Evolutionary conservation across 2,888 invertebrate genomes (phyloP).

Genomic region (Operophtera brumata): DNA sequence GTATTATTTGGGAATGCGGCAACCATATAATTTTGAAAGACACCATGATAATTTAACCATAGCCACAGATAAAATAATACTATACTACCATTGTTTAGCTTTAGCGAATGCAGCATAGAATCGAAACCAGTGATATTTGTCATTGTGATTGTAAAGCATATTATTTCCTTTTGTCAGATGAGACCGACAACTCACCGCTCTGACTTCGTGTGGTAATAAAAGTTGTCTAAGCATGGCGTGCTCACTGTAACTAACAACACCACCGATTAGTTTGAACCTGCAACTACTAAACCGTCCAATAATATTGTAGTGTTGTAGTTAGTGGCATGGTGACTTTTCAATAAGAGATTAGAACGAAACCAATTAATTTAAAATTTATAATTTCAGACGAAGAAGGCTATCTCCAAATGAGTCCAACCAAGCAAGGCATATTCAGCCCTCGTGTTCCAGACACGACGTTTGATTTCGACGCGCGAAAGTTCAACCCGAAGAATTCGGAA

Average conservation of each 20-base stretch:
- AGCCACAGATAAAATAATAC: no score
- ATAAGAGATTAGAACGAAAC: not conserved
- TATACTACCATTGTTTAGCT: no score
- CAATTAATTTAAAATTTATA: not conserved
- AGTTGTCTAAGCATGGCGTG: conserved; percentile 36
- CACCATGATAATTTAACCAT: no score
- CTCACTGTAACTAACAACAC: conserved; percentile 41
- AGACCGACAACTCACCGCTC: conserved; percentile 55
- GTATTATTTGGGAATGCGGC: no score
- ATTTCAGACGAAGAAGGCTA: conserved; percentile 79
- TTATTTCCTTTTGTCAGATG: conserved; percentile 56
- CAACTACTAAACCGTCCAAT: conserved; percentile 14
- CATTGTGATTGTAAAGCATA: not conserved
- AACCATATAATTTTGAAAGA: no score
- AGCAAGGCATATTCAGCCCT: conserved; percentile 79
- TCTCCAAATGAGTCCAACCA: conserved; percentile 81
- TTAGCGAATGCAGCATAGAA: no score
- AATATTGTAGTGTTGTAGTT: conserved; percentile 9
- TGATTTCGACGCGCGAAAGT: conserved; percentile 72
- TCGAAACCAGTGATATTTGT: no score
- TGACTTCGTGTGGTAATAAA: conserved; percentile 56
- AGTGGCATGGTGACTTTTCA: conserved; percentile 1
- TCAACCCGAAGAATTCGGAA: conserved; percentile 51
- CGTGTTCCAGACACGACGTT: conserved; percentile 69
- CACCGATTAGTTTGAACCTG: conserved; percentile 29